phyloP scores from a whole-genome alignment of 2,797 vertebrate species.

The Psittacula echo region DNA sequence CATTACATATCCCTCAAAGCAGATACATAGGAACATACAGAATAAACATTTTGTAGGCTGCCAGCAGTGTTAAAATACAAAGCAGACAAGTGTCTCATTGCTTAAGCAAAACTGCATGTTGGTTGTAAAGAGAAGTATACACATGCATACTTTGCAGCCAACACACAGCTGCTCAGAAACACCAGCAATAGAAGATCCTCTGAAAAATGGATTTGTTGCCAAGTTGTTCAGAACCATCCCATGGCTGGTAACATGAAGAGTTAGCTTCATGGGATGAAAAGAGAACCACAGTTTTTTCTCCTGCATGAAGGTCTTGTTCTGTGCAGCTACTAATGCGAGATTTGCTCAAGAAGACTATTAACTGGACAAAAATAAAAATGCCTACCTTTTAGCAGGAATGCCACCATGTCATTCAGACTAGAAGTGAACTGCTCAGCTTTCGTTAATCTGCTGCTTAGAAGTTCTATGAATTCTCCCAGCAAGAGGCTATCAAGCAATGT shows the following conservation, averaged over 20 bases:
- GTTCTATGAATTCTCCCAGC: neutral
- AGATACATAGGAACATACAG: neutral
- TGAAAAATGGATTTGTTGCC: neutral
- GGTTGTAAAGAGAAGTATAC: neutral
- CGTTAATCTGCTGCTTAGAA: neutral
- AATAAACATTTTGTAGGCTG: neutral
- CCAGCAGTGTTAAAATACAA: constrained; percentile 1
- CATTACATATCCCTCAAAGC: neutral
- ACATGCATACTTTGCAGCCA: neutral
- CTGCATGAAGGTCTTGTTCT: neutral
- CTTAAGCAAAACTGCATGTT: constrained; percentile 23
- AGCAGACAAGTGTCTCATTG: constrained; percentile 7
- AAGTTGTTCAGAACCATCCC: neutral
- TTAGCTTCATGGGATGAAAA: neutral
- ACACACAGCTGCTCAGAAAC: constrained; percentile 53
- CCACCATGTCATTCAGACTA: neutral
- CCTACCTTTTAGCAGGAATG: neutral
- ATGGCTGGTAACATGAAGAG: neutral
- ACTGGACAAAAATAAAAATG: neutral
- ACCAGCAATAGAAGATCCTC: neutral
- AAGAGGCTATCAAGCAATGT: neutral
- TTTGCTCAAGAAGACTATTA: neutral
- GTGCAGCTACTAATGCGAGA: neutral
- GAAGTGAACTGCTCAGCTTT: neutral
- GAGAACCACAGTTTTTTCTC: neutral